Evolutionary conservation across 2,113 vertebrate genomes (phyloP).

Genomic region (Haemorhous mexicanus): DNA sequence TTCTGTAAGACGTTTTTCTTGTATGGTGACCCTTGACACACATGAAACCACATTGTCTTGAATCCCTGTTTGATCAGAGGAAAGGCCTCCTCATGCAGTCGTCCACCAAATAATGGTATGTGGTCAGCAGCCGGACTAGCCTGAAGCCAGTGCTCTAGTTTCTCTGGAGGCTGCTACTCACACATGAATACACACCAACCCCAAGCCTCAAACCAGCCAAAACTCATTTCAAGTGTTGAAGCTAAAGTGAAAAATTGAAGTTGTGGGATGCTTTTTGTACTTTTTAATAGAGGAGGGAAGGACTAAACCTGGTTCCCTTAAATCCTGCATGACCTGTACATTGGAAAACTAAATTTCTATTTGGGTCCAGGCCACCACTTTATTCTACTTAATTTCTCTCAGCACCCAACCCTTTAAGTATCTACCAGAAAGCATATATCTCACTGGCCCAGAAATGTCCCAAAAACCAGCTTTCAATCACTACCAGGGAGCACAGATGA

Average conservation of each 20-base stretch:
- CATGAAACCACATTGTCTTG: slow-evolving; percentile 71
- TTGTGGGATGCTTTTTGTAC: neutral
- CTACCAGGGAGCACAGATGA: rapidly evolving
- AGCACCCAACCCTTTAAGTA: neutral
- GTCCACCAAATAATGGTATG: slow-evolving; percentile 15
- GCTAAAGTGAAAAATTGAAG: neutral
- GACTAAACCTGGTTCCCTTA: neutral
- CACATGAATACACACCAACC: neutral
- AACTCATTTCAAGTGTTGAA: neutral
- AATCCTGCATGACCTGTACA: neutral
- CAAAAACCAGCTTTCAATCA: neutral
- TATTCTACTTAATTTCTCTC: neutral
- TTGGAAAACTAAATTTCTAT: neutral
- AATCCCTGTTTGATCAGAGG: slow-evolving; percentile 74
- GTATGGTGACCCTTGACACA: slow-evolving; percentile 79
- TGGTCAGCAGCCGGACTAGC: slow-evolving; percentile 48
- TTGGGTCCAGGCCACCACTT: neutral
- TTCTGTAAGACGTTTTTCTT: slow-evolving; percentile 72
- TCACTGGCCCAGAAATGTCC: neutral
- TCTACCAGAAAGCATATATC: neutral
- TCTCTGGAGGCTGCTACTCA: neutral
- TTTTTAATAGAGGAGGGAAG: neutral
- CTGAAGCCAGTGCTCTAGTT: neutral
- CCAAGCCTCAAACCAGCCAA: neutral
- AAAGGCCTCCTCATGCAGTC: slow-evolving; percentile 15